Percentiles rank a stretch among this genome's conserved stretches.
These are phyloP conservation scores for Chanos chanos DNA, from an alignment of 2,797 vertebrate species.

Conservation along the genomic window DNA sequence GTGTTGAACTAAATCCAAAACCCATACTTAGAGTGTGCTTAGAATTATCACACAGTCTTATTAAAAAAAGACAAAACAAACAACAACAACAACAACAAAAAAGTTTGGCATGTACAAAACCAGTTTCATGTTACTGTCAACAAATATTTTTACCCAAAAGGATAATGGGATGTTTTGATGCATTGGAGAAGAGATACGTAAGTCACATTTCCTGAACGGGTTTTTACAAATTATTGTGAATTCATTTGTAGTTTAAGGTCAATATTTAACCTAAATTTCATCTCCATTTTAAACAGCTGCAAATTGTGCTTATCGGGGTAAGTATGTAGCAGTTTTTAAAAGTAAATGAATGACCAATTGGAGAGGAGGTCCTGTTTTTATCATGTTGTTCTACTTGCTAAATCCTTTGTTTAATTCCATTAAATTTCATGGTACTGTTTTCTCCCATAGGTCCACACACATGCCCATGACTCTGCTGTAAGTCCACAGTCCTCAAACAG, in stretches of 20 bases:
- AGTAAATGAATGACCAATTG: background rate
- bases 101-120: background rate
- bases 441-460: conserved; percentile 71
- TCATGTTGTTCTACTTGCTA: background rate
- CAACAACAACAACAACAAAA: background rate
- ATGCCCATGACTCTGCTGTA: conserved; percentile 68
- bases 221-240: conserved; percentile 1
- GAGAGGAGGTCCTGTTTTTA: too few relatives aligned
- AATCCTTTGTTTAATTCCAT: background rate
- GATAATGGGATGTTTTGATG: conserved; percentile 95
- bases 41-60: background rate
- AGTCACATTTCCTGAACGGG: conserved; percentile 60
- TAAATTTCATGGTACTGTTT: too few relatives aligned
- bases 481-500: conserved; percentile 39
- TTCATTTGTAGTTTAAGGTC: background rate
- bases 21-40: too few relatives aligned
- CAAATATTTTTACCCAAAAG: conserved; percentile 56
- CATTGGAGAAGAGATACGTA: conserved; percentile 91
- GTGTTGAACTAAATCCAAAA: too few relatives aligned
- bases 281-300: conserved; percentile 61
- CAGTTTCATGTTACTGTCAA: background rate
- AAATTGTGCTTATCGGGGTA: conserved; percentile 75
- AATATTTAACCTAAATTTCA: background rate
- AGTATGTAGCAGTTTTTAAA: conserved; percentile 32
- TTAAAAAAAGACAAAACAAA: background rate